Evolutionary conservation across 2,113 vertebrate genomes (phyloP), one percentile per base, ranked within the genome.

Genomic region (Larimichthys polyactis): DNA sequence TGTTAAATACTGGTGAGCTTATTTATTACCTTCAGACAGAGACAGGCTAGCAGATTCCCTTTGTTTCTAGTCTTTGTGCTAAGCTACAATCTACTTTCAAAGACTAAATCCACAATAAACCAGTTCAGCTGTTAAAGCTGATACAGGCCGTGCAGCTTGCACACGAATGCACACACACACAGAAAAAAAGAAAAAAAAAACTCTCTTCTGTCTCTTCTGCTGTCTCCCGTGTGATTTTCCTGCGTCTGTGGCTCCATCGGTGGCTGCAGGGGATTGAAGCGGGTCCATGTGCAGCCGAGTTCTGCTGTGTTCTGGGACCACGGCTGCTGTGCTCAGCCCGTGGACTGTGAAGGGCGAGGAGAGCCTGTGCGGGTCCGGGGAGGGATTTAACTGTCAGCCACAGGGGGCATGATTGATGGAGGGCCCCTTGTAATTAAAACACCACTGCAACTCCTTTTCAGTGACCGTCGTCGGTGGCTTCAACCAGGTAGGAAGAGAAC

Each of bases 321-420:
- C 17, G 51, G 59, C 76, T 81, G 77, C 69, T 78, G 71, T 71
- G 74, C 75, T 63, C 85, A 71, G 90, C 78, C 76, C 67, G 67
- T 89, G 90, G 85, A 89, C 90, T 91, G 68, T 92, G 93, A 95
- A 95, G 91, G 92, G 83, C 78, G 71, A 71, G 86, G 84, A 66
- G 78, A 64, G 60, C 69, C 70, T 11, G 67, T 46, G 75, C 22
- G 57, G 60, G 70, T 86, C 79, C 85, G 85, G 36, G 86, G 91
- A 94, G 75, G 87, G 89, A 90, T 93, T 93, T 89, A 89, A 68
- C 90, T 89, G 88, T 89, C 87, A 92, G 88, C 85, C 83, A 43
- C 29, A 58, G 71, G 83, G 77, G 79, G 78, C 73, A 63, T 90
- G 93, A 91, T 90, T 85, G 83, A 58, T 91, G 80, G 78, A 72